These are phyloP conservation scores for Butorides virescens DNA, from an alignment of 2,113 vertebrate genomes.

Conservation along the genomic window DNA sequence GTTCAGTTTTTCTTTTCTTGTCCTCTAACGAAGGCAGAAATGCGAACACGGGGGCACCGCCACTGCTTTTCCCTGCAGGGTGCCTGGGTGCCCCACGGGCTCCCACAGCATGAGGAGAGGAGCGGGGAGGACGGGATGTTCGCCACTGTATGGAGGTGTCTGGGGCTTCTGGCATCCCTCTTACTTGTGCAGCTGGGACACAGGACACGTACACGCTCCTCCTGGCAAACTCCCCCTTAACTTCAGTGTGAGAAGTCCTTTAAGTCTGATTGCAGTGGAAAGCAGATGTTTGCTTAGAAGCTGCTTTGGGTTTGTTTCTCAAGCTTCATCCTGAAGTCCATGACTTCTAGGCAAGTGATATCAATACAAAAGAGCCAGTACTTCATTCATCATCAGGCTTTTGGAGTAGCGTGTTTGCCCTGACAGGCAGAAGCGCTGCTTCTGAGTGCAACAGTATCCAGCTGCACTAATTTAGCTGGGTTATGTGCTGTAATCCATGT, in stretches of 20 bases:
- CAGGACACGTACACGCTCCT: background rate
- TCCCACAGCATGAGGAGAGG: background rate
- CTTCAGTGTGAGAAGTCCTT: background rate
- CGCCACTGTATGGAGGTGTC: background rate
- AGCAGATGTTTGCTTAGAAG: background rate
- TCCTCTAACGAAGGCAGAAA: background rate
- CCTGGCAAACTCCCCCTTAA: background rate
- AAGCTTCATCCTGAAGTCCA: background rate
- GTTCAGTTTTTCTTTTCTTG: background rate
- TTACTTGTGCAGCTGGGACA: background rate
- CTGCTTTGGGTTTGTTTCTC: background rate
- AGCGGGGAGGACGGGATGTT: background rate
- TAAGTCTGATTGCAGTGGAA: background rate
- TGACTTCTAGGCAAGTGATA: background rate
- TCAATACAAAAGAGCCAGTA: background rate
- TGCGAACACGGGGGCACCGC: fast-evolving
- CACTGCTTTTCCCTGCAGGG: background rate
- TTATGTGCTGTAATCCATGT: background rate
- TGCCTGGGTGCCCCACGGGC: fast-evolving
- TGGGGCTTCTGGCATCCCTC: background rate
- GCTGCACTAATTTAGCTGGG: background rate
- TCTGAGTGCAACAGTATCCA: background rate
- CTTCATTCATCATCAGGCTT: background rate
- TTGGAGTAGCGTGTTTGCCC: background rate
- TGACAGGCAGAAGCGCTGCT: background rate